These are phyloP conservation scores for Amphiprion ocellaris DNA, from an alignment of 2,113 vertebrate genomes.

Conservation along the genomic window DNA sequence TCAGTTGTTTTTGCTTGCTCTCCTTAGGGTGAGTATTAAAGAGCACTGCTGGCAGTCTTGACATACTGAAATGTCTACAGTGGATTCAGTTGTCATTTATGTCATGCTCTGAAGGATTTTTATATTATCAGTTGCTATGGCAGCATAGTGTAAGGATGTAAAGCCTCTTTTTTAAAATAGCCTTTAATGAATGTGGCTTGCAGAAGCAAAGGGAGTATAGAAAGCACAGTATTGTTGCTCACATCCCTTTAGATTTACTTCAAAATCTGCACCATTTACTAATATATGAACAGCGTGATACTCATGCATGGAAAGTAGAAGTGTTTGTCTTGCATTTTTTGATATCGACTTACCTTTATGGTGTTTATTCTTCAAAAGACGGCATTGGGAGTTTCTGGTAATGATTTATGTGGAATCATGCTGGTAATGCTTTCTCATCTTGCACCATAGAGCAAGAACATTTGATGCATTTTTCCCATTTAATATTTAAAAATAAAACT, in stretches of 20 bases:
- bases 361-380: too few relatives aligned
- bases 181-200: conserved; percentile 14
- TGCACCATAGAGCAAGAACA: neutral
- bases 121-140: conserved; percentile 40
- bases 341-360: too few relatives aligned
- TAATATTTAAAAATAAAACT: conserved; percentile 8
- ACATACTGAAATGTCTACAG: neutral
- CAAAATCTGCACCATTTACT: conserved; percentile 12
- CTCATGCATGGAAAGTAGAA: conserved; percentile 17
- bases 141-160: conserved; percentile 25
- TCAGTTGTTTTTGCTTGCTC: neutral
- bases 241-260: neutral
- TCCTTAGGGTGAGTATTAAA: neutral
- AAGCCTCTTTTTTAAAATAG: conserved; percentile 7
- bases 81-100: conserved; percentile 19
- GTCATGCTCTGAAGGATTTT: conserved; percentile 2
- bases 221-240: neutral
- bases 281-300: conserved; percentile 4
- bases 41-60: neutral
- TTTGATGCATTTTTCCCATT: neutral
- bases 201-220: neutral
- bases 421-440: neutral
- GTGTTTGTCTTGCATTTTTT: neutral
- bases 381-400: too few relatives aligned
- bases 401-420: neutral